Evolutionary conservation across 2,888 invertebrate genomes (phyloP).

Genomic region (Pomacea canaliculata): DNA sequence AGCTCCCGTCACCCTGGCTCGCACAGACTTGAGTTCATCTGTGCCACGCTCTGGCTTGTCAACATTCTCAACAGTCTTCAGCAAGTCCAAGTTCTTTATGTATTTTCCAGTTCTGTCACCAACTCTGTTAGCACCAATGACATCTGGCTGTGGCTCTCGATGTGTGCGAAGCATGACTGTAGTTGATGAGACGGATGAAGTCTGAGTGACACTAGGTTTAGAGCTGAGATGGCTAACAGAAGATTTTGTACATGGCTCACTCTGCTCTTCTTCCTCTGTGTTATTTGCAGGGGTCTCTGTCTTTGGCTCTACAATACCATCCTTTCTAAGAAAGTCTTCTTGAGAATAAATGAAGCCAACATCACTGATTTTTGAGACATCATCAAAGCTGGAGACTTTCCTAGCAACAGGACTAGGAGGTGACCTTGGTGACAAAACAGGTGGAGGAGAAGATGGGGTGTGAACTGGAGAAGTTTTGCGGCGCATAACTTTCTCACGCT

Average conservation of each 20-base stretch:
- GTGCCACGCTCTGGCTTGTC: constrained; percentile 2
- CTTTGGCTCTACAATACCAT: background rate
- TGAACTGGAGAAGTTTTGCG: constrained; percentile 43
- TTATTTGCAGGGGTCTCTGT: background rate
- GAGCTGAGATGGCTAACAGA: background rate
- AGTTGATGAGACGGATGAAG: constrained; percentile 3
- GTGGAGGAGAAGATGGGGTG: constrained; percentile 33
- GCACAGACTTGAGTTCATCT: constrained; percentile 11
- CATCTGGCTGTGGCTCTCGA: constrained; percentile 15
- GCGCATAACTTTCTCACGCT: constrained; percentile 34
- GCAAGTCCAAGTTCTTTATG: constrained; percentile 24
- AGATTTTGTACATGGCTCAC: background rate
- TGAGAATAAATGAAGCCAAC: background rate
- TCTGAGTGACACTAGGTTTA: constrained; percentile 3
- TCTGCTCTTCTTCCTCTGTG: background rate
- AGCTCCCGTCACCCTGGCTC: constrained; percentile 19
- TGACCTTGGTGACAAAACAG: constrained; percentile 51
- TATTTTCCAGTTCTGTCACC: constrained; percentile 27
- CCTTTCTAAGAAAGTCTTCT: background rate
- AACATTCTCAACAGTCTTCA: constrained; percentile 19
- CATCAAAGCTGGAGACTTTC: constrained; percentile 31
- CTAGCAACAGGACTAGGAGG: constrained; percentile 33
- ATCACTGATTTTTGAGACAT: constrained; percentile 19
- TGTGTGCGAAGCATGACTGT: constrained; percentile 1
- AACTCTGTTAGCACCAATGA: constrained; percentile 15